Base-by-base conservation (phyloP, 2,888 invertebrate genomes). In the Crioceris asparagi region DNA sequence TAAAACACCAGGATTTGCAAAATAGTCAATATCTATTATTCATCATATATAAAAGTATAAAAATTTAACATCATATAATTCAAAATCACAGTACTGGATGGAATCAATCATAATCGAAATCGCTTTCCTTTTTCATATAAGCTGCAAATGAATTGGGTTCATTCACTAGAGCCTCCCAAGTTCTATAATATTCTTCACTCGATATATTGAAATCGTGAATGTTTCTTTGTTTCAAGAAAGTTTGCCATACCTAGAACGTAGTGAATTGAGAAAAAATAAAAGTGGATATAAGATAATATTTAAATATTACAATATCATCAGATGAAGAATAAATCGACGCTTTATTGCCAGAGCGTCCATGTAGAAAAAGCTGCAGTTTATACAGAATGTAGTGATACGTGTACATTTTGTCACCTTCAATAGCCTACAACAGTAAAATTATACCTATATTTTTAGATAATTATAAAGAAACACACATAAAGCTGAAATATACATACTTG, bases 331-430 rank as follows among this genome's bases (percentile, higher is more conserved):
- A 61, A 17, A 57, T 47, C 8, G 64, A 58, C 17, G 54, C 52
- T 44, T 40, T 54, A 50, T 66, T 69, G 17, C 71, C 72, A 41
- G 63, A 60, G 31, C 50, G 50, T 27, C 68, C 70, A 26, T 50
- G 36, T 12, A 49, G 45, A 49, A 71, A 68, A 21, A 70, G 55
- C 49, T 68, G 62, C 27, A 74, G 46, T 35, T 64, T 62, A 47
- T 74, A 70, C n/a, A 74, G 52, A 34, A 74, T 56, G 55, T 72
- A 74, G 51, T 71, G 57, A 39, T 69, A 64, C 7, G 65, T 68
- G 40, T 70, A 66, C 58, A 72, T 65, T 57, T 67, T 71, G 43
- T 69, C 68, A 4, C 64, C 56, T 45, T 72, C 71, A 25, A 62
- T 61, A 14, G 67, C 64, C 62, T 67, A 51, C 43, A 53, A 62